Evolutionary conservation across 2,797 vertebrate species (phyloP), one percentile per base, ranked within the genome.

Genomic region (Etheostoma nigrum): DNA sequence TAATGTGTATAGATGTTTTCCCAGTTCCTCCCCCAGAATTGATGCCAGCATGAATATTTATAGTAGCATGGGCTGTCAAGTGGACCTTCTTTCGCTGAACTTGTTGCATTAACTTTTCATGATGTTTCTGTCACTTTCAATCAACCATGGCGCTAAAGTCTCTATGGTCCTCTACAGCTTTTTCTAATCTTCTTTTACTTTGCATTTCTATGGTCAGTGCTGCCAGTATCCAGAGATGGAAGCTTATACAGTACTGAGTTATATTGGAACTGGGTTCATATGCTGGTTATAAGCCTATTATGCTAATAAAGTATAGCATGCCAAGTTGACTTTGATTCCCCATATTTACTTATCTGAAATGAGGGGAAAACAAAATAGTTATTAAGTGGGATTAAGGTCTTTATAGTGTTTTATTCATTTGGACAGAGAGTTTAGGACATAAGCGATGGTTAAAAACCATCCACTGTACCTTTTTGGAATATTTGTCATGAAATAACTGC

Each of bases 211-310:
- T 86, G 88, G 87, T 86, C 75, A 67, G 73, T 74, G 66, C 82
- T 64, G 78, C 85, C 76, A 75, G 87, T 83, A 85, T 88, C 71
- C 63, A 74, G 80, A 86, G 79, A 57, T 85, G 71, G 42, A 86
- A 80, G 74, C 78, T 91, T 83, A 81, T 73, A 75, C 76, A 60
- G 68, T 47, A 83, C 70, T 60, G 83, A 88, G 74, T 89, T 72
- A 86, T 89, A 84, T 66, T 82, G 70, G 74, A 84, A 87, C 78
- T 61, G 80, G 74, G 78, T 81, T 88, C 79, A 85, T 88, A 89
- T 90, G 77, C 91, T 84, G 84, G 88, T 44, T 72, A 91, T 94
- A 94, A 95, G 91, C 91, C 82, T 88, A 91, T 95, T 95, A 94
- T 68, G 11, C 78, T 90, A 91, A 92, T 91, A 89, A 90, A 87